These are phyloP conservation scores for Eupithecia centaureata DNA, from an alignment of 2,888 invertebrate genomes.

Conservation along the genomic window DNA sequence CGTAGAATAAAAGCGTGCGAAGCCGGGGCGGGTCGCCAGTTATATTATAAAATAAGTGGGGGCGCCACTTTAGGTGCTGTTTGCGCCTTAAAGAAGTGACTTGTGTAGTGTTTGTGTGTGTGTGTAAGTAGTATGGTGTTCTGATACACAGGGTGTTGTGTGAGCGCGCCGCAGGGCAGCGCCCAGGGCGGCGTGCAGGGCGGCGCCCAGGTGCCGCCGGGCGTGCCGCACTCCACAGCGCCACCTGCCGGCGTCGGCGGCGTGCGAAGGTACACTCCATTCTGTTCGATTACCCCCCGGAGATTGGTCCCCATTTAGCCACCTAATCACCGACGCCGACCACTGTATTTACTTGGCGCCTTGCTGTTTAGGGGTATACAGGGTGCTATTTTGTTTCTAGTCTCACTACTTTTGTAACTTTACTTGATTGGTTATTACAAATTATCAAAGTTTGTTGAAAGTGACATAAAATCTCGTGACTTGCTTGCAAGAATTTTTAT, in stretches of 20 bases:
- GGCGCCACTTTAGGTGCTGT: too few relatives aligned
- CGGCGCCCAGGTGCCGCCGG: constrained; percentile 80
- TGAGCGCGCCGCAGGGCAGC: constrained; percentile 85
- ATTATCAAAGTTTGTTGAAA: not conserved
- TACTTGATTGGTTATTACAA: not conserved
- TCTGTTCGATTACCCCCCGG: constrained; percentile 21
- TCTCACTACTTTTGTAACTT: not conserved
- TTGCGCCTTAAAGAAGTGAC: too few relatives aligned
- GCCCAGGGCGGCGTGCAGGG: constrained; percentile 81
- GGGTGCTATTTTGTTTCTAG: not conserved
- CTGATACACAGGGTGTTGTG: constrained; percentile 76
- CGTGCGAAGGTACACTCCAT: constrained; percentile 75
- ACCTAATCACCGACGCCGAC: constrained; percentile 6
- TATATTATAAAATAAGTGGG: too few relatives aligned
- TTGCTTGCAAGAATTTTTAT: not conserved
- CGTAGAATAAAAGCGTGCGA: too few relatives aligned
- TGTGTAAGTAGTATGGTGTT: not conserved
- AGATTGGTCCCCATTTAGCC: constrained; percentile 1
- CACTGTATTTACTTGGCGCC: constrained; percentile 7
- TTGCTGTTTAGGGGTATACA: not conserved
- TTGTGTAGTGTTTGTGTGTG: too few relatives aligned
- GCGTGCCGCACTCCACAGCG: constrained; percentile 79
- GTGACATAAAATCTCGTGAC: not conserved
- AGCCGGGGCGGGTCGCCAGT: too few relatives aligned
- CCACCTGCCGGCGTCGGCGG: constrained; percentile 85